phyloP scores from a whole-genome alignment of 2,113 vertebrate genomes.

The Megaptera novaeangliae region DNA sequence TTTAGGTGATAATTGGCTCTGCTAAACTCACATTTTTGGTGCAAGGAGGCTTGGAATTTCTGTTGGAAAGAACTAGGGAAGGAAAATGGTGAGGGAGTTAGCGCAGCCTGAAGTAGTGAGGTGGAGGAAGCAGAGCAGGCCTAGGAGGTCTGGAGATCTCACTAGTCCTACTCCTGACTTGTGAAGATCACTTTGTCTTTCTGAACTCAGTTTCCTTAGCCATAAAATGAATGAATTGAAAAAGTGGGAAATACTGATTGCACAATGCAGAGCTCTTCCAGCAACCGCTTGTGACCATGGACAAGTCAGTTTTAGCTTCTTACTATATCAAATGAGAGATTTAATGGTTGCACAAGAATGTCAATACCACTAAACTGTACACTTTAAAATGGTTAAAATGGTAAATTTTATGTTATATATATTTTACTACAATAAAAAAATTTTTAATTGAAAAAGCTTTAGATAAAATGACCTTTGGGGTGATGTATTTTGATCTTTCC shows the following conservation, averaged over 20 bases:
- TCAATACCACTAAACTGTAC: neutral
- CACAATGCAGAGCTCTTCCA: neutral
- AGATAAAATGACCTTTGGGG: neutral
- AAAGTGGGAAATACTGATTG: neutral
- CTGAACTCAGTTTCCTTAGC: neutral
- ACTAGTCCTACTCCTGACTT: neutral
- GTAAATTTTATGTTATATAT: neutral
- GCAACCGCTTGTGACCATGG: neutral
- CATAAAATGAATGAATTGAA: neutral
- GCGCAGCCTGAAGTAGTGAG: neutral
- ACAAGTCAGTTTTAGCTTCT: neutral
- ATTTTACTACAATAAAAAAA: neutral
- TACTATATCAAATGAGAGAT: neutral
- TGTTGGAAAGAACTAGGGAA: neutral
- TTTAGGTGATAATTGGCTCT: constrained; percentile 61
- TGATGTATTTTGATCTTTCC: neutral
- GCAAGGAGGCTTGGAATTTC: constrained; percentile 34
- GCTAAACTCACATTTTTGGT: constrained; percentile 47
- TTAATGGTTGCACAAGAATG: neutral
- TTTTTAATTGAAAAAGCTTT: neutral
- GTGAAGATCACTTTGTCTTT: neutral
- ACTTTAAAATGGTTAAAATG: neutral
- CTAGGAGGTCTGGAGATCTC: neutral
- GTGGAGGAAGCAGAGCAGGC: neutral
- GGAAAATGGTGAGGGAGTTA: neutral